Evolutionary conservation across 2,888 invertebrate genomes (phyloP), one percentile per base, ranked within the genome.

Genomic region (Protonemura montana): DNA sequence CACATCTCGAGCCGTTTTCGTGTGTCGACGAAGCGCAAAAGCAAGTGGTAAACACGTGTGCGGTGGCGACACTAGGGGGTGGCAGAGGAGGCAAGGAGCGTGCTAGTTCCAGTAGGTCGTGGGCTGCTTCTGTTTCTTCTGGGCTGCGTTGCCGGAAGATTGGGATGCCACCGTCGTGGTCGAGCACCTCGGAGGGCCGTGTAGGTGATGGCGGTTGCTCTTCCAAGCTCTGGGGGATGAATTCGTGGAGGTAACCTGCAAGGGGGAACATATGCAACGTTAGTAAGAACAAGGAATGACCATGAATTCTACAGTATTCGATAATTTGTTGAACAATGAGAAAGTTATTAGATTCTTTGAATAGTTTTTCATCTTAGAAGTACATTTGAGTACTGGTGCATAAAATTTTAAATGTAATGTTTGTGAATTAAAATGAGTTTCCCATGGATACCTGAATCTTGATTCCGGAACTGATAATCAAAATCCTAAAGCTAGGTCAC

Each of bases 121-220:
- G 97, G 0, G 97, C 97, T 42, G 97, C 97, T 92, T 97, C 97
- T 13, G 97, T 97, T 91, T 97, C 97, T 90, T 96, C 97, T 30
- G 95, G 94, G 93, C 92, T 92, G 89, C 90, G 90, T 87, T 92
- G 91, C 87, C 92, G 91, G 89, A 92, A 91, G 87, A 91, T 91
- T 29, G 91, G 91, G 86, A 91, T 91, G 76, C 91, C 92, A 76
- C 91, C 91, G 88, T 92, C 91, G 89, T 89, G 88, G 86, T 85
- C 85, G 35, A 88, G 87, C n/a, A 88, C 88, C 82, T 89, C 88
- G 26, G 87, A 81, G 87, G 87, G 87, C 80, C 85, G 86, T 41
- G 83, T 59, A 30, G 84, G 76, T 80, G 87, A 41, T 30, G 77
- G 84, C 76, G 59, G 83, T 16, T 41, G 85, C 81, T 88, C 88